Percentiles rank a stretch among this genome's conserved stretches.
Evolutionary conservation across 2,797 vertebrate species (phyloP).

Genomic region (Perdix hodgsoniae): DNA sequence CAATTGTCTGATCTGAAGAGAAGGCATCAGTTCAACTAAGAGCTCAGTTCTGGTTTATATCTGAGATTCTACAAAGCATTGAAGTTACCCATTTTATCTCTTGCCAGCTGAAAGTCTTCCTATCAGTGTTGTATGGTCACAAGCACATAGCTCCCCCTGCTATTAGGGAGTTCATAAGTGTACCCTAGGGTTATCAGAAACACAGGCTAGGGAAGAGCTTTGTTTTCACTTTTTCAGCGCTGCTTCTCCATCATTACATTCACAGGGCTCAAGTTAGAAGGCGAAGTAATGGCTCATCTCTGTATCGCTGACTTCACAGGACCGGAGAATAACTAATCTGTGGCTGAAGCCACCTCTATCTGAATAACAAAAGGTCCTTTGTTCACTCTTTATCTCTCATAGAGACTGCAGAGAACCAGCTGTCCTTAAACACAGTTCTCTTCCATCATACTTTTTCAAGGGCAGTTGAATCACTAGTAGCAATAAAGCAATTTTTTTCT

Average conservation of each 20-base stretch:
- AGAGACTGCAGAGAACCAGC: not conserved
- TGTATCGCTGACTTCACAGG: not conserved
- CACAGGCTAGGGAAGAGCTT: not conserved
- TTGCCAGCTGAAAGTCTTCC: not conserved
- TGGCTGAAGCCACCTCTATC: not conserved
- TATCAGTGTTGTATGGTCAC: not conserved
- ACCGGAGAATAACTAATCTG: not conserved
- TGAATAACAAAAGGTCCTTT: fast-evolving
- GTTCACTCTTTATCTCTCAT: not conserved
- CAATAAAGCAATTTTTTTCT: not conserved
- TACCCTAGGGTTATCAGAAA: not conserved
- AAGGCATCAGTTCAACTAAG: not conserved
- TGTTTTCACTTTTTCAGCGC: not conserved
- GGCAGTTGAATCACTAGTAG: not conserved
- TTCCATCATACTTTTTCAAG: not conserved
- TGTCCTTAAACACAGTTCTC: not conserved
- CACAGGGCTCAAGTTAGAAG: not conserved
- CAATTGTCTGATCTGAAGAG: not conserved
- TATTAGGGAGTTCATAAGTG: not conserved
- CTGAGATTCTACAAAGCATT: not conserved
- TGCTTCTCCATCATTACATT: not conserved
- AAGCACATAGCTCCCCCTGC: not conserved
- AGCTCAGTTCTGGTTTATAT: not conserved
- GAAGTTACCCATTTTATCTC: not conserved
- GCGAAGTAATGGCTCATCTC: not conserved